Conservation (phyloP, 2,797 vertebrate genomes). For the Masticophis lateralis region DNA sequence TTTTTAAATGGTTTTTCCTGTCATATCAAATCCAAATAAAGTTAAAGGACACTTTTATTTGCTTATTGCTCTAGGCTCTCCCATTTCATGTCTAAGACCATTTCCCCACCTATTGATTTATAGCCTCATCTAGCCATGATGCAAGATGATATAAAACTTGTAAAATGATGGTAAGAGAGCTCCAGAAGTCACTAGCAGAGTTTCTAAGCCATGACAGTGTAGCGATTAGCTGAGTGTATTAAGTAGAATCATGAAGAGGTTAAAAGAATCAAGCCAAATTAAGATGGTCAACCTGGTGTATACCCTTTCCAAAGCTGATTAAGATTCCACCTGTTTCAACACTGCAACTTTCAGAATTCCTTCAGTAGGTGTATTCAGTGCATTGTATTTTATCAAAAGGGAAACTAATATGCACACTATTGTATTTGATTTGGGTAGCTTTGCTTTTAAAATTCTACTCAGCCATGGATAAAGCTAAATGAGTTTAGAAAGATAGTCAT, state of each 20-base stretch:
- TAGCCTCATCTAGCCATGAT: neutral
- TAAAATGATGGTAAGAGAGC: neutral
- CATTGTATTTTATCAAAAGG: neutral
- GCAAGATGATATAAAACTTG: neutral
- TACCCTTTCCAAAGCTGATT: neutral
- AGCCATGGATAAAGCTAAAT: neutral
- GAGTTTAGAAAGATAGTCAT: neutral
- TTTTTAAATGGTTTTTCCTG: neutral
- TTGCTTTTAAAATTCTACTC: neutral
- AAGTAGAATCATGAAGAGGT: neutral
- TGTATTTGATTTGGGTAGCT: neutral
- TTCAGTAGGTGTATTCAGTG: neutral
- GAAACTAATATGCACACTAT: neutral
- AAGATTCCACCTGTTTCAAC: neutral
- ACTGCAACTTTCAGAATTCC: neutral
- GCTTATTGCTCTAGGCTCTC: neutral
- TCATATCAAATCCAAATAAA: neutral
- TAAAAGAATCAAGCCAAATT: neutral
- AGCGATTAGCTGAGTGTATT: neutral
- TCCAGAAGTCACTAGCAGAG: neutral
- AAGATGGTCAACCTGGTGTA: neutral
- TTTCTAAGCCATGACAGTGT: neutral
- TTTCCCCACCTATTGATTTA: neutral
- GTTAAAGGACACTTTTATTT: neutral
- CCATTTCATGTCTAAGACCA: neutral